phyloP scores from a whole-genome alignment of 2,888 invertebrate species.

The Caenorhabditis panamensis region DNA sequence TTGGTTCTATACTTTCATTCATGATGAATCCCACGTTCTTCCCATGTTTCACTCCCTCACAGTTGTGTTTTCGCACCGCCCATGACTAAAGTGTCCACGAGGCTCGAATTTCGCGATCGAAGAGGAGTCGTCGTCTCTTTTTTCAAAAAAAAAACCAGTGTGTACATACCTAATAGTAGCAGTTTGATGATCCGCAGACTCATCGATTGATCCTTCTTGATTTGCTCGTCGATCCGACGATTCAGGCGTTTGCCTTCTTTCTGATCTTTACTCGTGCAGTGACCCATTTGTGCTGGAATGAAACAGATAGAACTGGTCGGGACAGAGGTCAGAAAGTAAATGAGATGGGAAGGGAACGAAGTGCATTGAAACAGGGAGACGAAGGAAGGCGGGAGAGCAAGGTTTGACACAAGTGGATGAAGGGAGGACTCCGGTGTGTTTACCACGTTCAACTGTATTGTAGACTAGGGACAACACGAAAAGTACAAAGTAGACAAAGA shows the following conservation, averaged over 20 bases:
- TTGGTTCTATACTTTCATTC: no score
- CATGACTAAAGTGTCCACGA: constrained; percentile 29
- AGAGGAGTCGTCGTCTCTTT: constrained; percentile 16
- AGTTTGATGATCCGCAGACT: constrained; percentile 80
- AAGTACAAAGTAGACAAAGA: neutral
- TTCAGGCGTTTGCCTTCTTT: constrained; percentile 79
- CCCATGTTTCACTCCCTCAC: neutral
- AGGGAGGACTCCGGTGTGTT: neutral
- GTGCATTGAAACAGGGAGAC: neutral
- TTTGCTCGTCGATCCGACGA: constrained; percentile 80
- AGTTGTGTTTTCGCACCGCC: constrained; percentile 3
- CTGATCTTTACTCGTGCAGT: constrained; percentile 80
- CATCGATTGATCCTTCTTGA: constrained; percentile 81
- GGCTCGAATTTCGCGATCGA: constrained; percentile 37
- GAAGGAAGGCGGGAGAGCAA: neutral
- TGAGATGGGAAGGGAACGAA: neutral
- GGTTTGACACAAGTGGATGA: constrained; percentile 5
- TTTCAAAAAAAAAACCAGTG: neutral
- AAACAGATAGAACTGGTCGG: neutral
- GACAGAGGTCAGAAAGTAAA: constrained; percentile 14
- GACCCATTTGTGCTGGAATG: constrained; percentile 76
- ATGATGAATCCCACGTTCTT: neutral
- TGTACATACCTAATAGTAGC: constrained; percentile 76
- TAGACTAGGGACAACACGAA: neutral
- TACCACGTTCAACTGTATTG: constrained; percentile 10